Percentiles rank a stretch among this genome's conserved stretches.
Conservation (phyloP, 2,888 invertebrate genomes). For the Phengaris alcon region DNA sequence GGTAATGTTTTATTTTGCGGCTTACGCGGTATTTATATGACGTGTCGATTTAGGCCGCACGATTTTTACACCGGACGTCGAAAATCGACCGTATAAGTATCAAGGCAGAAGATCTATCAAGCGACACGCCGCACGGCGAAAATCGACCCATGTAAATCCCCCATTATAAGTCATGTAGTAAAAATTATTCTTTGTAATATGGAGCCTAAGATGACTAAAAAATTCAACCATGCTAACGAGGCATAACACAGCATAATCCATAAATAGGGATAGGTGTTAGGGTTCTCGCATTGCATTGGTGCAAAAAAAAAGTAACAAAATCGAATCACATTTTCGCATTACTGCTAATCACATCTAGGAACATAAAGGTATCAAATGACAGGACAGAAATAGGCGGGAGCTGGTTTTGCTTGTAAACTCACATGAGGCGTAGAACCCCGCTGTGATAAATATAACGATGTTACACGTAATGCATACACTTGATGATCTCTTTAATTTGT, state of each 20-base stretch:
- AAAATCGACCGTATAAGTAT: no score
- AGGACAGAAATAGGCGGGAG: constrained; percentile 21
- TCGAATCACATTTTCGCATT: constrained; percentile 2
- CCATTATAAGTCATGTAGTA: no score
- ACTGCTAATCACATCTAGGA: constrained; percentile 2
- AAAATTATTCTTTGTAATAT: no score
- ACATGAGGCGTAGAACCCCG: constrained; percentile 9
- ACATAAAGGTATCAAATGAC: constrained; percentile 23
- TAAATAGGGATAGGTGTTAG: background rate
- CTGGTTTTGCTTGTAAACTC: background rate
- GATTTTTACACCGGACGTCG: no score
- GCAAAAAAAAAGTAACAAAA: background rate
- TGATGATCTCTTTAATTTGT: constrained; percentile 15
- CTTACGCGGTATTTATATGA: no score
- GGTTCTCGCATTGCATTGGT: background rate
- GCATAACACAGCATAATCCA: background rate
- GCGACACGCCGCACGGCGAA: no score
- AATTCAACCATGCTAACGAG: no score
- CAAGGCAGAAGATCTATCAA: no score
- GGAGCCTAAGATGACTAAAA: no score
- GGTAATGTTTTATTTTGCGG: no score
- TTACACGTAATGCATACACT: constrained; percentile 5
- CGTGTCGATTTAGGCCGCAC: no score
- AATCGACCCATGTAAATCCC: no score
- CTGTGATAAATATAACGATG: constrained; percentile 12